A percentile compares a stretch with the other conserved stretches of the same genome.
phyloP scores from a whole-genome alignment of 2,113 vertebrate species.

The Odocoileus virginianus region DNA sequence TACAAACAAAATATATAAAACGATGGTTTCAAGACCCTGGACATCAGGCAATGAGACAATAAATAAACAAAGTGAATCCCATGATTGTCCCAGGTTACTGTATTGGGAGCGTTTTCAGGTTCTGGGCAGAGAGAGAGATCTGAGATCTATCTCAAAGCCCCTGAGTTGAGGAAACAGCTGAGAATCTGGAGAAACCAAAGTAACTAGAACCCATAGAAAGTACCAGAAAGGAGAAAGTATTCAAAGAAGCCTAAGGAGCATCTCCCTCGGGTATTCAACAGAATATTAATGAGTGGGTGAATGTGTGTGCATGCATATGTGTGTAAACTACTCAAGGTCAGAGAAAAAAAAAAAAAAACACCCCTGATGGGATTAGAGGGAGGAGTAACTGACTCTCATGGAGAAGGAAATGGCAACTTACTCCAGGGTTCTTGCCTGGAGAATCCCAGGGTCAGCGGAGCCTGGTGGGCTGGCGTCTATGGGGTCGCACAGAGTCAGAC shows the following conservation, averaged over 20 bases:
- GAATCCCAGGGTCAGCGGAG: background rate
- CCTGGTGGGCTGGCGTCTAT: background rate
- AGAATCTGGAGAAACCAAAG: background rate
- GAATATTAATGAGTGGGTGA: background rate
- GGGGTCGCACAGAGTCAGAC: fast-evolving
- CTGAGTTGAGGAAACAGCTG: background rate
- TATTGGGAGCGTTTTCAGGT: background rate
- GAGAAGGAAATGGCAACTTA: background rate
- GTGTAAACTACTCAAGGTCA: background rate
- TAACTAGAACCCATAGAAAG: background rate
- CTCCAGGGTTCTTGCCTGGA: background rate
- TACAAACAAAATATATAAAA: background rate
- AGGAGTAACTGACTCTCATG: background rate
- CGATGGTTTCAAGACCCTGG: background rate
- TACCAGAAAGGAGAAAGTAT: background rate
- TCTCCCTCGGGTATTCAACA: background rate
- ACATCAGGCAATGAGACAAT: background rate
- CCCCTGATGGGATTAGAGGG: background rate
- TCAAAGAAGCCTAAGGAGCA: background rate
- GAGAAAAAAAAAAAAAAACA: background rate
- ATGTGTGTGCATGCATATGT: no score
- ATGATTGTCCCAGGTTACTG: background rate
- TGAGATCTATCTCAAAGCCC: background rate
- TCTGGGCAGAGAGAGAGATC: background rate
- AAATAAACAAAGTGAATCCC: background rate